Evolutionary conservation across 2,113 vertebrate species (phyloP).

Genomic region (Chamaetylas fuelleborni): DNA sequence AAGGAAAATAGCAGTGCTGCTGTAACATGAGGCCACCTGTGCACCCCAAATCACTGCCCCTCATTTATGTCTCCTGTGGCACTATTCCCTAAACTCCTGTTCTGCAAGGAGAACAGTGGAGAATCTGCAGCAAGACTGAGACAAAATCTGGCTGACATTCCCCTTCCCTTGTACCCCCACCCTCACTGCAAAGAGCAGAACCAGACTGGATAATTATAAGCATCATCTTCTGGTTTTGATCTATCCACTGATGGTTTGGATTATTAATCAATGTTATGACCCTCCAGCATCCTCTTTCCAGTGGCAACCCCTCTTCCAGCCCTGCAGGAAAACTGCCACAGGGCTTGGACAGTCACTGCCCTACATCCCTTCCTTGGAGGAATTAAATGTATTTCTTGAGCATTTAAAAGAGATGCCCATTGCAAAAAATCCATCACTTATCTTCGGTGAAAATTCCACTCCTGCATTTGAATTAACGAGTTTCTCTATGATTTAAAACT

Average conservation of each 20-base stretch:
- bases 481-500: slow-evolving; percentile 45
- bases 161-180: not conserved
- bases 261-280: not conserved
- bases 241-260: not conserved
- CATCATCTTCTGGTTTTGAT: slow-evolving; percentile 31
- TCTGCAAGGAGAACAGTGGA: not conserved
- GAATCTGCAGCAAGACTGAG: not conserved
- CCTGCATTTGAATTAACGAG: slow-evolving; percentile 39
- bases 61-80: too few species aligned
- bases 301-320: not conserved
- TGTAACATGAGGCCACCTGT: not conserved
- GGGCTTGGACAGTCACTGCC: not conserved
- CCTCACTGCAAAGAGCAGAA: not conserved
- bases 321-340: not conserved
- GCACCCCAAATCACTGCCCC: not conserved
- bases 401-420: not conserved
- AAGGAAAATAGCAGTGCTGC: not conserved
- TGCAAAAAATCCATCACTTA: not conserved
- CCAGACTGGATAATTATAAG: not conserved
- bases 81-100: not conserved
- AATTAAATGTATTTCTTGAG: not conserved
- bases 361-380: not conserved
- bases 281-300: not conserved
- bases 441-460: slow-evolving; percentile 2
- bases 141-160: not conserved